Conservation (phyloP, 2,113 vertebrate species). For the Archilochus colubris region DNA sequence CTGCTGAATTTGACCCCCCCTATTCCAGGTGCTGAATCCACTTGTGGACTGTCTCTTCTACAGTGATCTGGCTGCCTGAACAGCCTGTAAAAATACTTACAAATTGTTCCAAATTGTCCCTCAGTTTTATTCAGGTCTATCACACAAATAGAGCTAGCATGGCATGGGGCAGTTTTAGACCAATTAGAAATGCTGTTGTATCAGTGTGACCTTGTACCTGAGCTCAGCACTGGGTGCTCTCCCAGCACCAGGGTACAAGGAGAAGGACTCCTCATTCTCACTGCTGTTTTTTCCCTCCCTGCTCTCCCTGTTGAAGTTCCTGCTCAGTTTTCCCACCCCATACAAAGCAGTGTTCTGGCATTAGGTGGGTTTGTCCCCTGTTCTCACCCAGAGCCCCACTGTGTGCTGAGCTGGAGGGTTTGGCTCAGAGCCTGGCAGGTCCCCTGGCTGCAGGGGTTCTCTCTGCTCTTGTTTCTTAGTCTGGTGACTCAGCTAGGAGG, state of each 20-base stretch:
- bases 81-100: not conserved
- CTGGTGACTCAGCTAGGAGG: not conserved
- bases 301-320: not conserved
- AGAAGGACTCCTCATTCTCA: not conserved
- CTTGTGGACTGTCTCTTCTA: not conserved
- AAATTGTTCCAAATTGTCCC: not conserved
- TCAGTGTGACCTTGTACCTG: not conserved
- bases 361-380: not conserved
- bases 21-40: fast-evolving
- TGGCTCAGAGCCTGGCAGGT: fast-evolving
- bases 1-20: not conserved
- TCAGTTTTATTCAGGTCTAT: not conserved
- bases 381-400: not conserved
- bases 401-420: fast-evolving
- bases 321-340: fast-evolving
- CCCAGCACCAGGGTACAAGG: fast-evolving
- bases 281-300: not conserved
- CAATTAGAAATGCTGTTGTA: too few species aligned
- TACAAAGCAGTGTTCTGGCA: not conserved
- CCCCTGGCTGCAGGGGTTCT: not conserved
- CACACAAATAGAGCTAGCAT: not conserved
- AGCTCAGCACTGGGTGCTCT: not conserved
- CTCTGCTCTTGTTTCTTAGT: fast-evolving
- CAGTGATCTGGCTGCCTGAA: not conserved
- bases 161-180: not conserved